phyloP scores from a whole-genome alignment of 2,113 vertebrate genomes.

The Rhinolophus ferrumequinum region DNA sequence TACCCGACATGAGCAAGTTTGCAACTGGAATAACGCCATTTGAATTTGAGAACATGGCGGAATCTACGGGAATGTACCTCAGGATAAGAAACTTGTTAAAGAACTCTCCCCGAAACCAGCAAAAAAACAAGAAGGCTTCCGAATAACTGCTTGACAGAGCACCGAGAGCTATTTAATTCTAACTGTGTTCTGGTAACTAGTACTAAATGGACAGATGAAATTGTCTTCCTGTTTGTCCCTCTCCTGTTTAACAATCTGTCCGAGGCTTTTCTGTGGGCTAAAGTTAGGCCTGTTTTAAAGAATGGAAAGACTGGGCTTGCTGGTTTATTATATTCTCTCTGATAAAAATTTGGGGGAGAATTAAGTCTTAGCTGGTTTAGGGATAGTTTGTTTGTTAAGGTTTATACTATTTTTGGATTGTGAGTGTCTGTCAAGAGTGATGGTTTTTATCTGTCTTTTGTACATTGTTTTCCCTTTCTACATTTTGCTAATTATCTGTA shows the following conservation, averaged over 20 bases:
- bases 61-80: slow-evolving; percentile 95
- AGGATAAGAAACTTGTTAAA: slow-evolving; percentile 94
- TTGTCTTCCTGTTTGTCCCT: slow-evolving; percentile 29
- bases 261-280: slow-evolving; percentile 41
- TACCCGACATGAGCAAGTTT: slow-evolving; percentile 96
- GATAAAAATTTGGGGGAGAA: neutral
- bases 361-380: slow-evolving; percentile 58
- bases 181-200: neutral
- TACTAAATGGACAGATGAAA: slow-evolving; percentile 3
- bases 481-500: slow-evolving; percentile 86
- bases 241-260: neutral
- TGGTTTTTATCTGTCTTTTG: slow-evolving; percentile 85
- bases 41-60: slow-evolving; percentile 96
- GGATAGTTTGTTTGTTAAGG: slow-evolving; percentile 64
- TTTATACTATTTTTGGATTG: slow-evolving; percentile 80
- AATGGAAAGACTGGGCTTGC: slow-evolving; percentile 39
- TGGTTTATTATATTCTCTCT: slow-evolving; percentile 45
- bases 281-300: slow-evolving; percentile 55
- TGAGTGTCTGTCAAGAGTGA: slow-evolving; percentile 76
- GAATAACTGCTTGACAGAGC: neutral
- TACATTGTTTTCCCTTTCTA: slow-evolving; percentile 86
- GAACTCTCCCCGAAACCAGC: slow-evolving; percentile 94
- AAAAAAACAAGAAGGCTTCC: slow-evolving; percentile 88
- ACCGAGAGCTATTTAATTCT: neutral
- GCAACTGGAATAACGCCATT: slow-evolving; percentile 95